These are phyloP conservation scores for Ophion costatus DNA, from an alignment of 2,888 invertebrate species.

Conservation along the genomic window DNA sequence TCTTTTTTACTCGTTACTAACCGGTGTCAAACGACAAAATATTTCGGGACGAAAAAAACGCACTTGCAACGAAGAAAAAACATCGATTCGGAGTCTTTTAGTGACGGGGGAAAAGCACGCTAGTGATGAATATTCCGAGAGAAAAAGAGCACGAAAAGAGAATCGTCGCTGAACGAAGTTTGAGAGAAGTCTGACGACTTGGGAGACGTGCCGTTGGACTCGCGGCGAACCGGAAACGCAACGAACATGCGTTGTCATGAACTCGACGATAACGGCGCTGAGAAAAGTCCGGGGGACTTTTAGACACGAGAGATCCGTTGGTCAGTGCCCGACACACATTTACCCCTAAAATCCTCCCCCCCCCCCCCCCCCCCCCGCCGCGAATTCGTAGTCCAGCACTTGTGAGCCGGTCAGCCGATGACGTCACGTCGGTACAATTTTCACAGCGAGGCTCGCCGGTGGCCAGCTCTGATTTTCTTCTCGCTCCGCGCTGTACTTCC, in stretches of 20 bases:
- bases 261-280: conserved; percentile 55
- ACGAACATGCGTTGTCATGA: conserved; percentile 64
- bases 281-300: conserved; percentile 46
- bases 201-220: neutral
- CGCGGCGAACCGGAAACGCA: conserved; percentile 17
- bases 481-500: conserved; percentile 24
- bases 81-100: neutral
- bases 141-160: neutral
- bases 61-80: neutral
- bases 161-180: neutral
- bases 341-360: neutral
- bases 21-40: conserved; percentile 29
- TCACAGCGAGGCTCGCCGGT: conserved; percentile 15
- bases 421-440: conserved; percentile 45
- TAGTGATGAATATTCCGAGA: conserved; percentile 1
- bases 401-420: conserved; percentile 39
- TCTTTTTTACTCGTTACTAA: conserved; percentile 63
- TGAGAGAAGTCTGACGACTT: neutral
- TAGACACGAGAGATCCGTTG: conserved; percentile 54
- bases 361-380: neutral
- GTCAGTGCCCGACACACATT: conserved; percentile 60
- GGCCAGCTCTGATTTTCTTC: conserved; percentile 9
- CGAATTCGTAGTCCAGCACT: neutral
- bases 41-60: conserved; percentile 10
- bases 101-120: neutral